Evolutionary conservation across 2,888 invertebrate species (phyloP).

Genomic region (Lysandra coridon): DNA sequence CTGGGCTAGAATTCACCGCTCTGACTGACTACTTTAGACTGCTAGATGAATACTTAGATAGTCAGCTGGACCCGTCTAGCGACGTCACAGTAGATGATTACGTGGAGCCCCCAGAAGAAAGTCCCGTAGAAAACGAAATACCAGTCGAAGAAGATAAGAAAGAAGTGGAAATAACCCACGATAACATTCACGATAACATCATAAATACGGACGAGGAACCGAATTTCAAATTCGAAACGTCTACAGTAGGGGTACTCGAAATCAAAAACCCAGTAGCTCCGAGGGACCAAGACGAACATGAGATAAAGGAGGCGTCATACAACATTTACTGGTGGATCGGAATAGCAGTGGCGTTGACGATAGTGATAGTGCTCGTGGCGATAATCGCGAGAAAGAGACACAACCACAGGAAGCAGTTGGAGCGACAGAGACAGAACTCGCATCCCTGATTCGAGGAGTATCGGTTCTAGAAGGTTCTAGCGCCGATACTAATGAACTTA

Average conservation of each 20-base stretch:
- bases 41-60: constrained; percentile 77
- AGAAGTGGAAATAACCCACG: constrained; percentile 42
- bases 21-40: constrained; percentile 79
- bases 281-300: constrained; percentile 54
- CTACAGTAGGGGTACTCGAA: constrained; percentile 71
- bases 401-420: constrained; percentile 72
- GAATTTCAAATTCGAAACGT: constrained; percentile 64
- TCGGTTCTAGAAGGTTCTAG: constrained; percentile 68
- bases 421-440: constrained; percentile 69
- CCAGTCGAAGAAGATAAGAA: constrained; percentile 38
- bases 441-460: constrained; percentile 77
- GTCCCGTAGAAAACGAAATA: constrained; percentile 57
- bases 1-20: constrained; percentile 72
- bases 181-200: constrained; percentile 54
- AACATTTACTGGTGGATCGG: constrained; percentile 77
- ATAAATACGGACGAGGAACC: constrained; percentile 61
- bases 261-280: constrained; percentile 66
- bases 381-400: constrained; percentile 76
- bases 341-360: constrained; percentile 66
- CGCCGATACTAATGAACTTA: constrained; percentile 65
- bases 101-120: constrained; percentile 55
- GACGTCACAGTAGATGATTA: constrained; percentile 58
- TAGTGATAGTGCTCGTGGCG: constrained; percentile 65
- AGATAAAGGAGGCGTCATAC: constrained; percentile 67
- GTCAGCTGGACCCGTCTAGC: constrained; percentile 64